phyloP scores from a whole-genome alignment of 2,113 vertebrate species.

The Paratilapia polleni region DNA sequence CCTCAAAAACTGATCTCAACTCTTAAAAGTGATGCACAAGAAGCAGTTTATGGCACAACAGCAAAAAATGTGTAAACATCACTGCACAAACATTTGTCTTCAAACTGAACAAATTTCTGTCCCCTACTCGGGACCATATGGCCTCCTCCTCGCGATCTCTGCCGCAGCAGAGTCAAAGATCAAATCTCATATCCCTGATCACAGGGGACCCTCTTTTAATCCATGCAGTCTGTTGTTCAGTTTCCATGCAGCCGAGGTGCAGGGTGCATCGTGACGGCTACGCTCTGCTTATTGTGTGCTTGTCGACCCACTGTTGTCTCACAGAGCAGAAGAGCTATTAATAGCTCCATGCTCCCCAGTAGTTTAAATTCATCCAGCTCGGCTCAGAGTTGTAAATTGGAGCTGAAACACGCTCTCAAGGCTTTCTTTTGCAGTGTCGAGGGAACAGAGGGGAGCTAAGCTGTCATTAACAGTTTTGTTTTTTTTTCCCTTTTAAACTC shows the following conservation, averaged over 20 bases:
- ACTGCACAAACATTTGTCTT: constrained; percentile 61
- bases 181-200: constrained; percentile 53
- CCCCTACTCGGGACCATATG: constrained; percentile 37
- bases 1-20: constrained; percentile 14
- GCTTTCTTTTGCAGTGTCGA: constrained; percentile 14
- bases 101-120: constrained; percentile 39
- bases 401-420: constrained; percentile 44
- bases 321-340: constrained; percentile 63
- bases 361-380: constrained; percentile 70
- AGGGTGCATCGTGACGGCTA: constrained; percentile 38
- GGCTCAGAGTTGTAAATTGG: constrained; percentile 63
- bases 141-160: constrained; percentile 15
- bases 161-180: constrained; percentile 45
- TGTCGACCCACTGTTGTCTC: constrained; percentile 61
- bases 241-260: constrained; percentile 35
- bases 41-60: background rate
- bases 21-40: constrained; percentile 10
- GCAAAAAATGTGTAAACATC: constrained; percentile 37
- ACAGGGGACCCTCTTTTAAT: constrained; percentile 60
- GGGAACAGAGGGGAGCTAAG: constrained; percentile 28
- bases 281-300: constrained; percentile 56
- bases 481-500: background rate
- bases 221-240: constrained; percentile 47
- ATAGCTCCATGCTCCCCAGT: constrained; percentile 62
- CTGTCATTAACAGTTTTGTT: constrained; percentile 21